Evolutionary conservation across 2,113 vertebrate species (phyloP), one percentile per base, ranked within the genome.

Genomic region (Hippocampus barbouri): DNA sequence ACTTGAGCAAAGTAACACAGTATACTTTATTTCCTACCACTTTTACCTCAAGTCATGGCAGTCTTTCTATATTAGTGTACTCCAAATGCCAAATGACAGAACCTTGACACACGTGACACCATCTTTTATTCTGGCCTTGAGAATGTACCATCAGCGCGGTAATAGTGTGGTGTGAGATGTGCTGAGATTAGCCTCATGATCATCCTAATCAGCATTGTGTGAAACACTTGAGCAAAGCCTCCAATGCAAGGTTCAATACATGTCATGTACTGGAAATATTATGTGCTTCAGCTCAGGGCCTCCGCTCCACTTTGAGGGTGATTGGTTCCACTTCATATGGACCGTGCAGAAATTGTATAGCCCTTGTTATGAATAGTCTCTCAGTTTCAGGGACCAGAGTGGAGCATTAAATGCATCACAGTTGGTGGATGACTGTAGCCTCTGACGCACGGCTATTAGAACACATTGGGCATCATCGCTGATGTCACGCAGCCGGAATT

Each of bases 371-470:
- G 27, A 2, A 14, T 66, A 63, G 45, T 41, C 27, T 10, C 45
- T 67, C 56, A 15, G 0, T 71, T 43, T 51, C 62, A 38, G 21
- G 40, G 38, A 41, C 34, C 20, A 53, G 49, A 64, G 25, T 64
- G 62, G 41, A 70, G 69, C n/a, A 66, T 47, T 68, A 27, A 47
- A 66, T 66, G 40, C 41, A 47, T 47, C 64, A 16, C 64, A 65
- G 1, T n/a, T 65, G 41, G 10, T 1, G 10, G 41, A 65, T 65
- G 63, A 65, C 40, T 38, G 18, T 10, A 45, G 41, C 21, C 63
- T 43, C n/a, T 65, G 59, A 61, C 27, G 27, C 59, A 61, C 27
- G 14, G 59, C 59, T 15, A 34, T 61, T 61, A 34, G 23, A 34
- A 43, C 40, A 65, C 63, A 65, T 23, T 7, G 62, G 27, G 25